Evolutionary conservation across 2,888 invertebrate species (phyloP).

Genomic region (Polyommatus iphigenia): DNA sequence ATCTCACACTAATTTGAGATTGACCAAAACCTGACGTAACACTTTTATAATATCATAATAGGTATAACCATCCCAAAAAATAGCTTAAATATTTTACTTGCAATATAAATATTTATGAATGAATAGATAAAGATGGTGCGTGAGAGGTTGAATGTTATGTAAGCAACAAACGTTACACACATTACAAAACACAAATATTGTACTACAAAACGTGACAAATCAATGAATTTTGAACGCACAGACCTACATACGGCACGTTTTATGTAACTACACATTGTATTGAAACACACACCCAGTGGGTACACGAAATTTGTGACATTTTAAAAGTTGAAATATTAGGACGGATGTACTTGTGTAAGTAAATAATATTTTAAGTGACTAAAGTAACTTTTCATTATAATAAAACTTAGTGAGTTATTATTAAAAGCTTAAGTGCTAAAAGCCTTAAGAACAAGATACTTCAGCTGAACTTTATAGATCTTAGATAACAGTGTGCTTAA

Average conservation of each 20-base stretch:
- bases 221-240: conserved; percentile 26
- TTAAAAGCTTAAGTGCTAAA: too few species aligned
- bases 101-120: neutral
- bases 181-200: conserved; percentile 25
- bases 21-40: neutral
- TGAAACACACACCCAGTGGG: conserved; percentile 1
- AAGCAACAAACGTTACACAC: conserved; percentile 11
- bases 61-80: neutral
- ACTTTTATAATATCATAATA: neutral
- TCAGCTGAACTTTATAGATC: too few species aligned
- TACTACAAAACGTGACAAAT: conserved; percentile 24
- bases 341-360: neutral
- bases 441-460: neutral
- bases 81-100: neutral
- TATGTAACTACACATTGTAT: conserved; percentile 22
- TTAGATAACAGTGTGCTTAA: too few species aligned
- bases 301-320: neutral
- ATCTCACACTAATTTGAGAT: neutral
- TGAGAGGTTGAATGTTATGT: conserved; percentile 15
- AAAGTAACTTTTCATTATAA: too few species aligned
- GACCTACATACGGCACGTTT: conserved; percentile 21
- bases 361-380: neutral
- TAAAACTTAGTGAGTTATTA: too few species aligned
- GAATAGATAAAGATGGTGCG: neutral
- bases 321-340: neutral